Base-by-base conservation (phyloP, 2,797 vertebrate species). In the Valencia hispanica region DNA sequence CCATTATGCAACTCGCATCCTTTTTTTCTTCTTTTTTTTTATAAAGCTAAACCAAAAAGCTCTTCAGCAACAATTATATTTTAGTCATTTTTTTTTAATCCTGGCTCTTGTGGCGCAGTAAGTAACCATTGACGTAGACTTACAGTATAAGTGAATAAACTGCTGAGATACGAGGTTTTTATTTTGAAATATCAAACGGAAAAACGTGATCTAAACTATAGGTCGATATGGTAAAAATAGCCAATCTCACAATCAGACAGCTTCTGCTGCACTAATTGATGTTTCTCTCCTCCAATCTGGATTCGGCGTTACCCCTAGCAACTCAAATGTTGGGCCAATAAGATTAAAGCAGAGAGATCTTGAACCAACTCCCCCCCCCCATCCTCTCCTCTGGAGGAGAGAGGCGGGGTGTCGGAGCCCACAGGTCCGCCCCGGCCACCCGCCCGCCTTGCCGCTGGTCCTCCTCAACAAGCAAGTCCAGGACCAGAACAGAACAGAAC, bases 301-400 rank as follows among this genome's bases (percentile, higher is more conserved):
- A 27, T 41, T 68, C 72, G 53, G 79, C 75, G 74, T 87, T 91
- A 78, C 91, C 94, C n/a, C 80, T 92, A 94, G 93, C 92, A 95
- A 95, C 94, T 90, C 83, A 43, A 2, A 7, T 11, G 66, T 73
- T 66, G 73, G 79, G 39, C 65, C 65, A 68, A 68, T 68, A 39
- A 43, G 39, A 45, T 68, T 3, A 68, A 68, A 68, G 39, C 25
- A 68, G n/a, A 25, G 12, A n/a, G 36, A 41, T 43, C 34, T 39
- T n/a, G n/a, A n/a, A n/a, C n/a, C n/a, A n/a, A n/a, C n/a, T n/a
- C n/a, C n/a, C n/a, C n/a, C n/a, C n/a, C n/a, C 20, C 53, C 25
- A 43, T 43, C 65, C 39, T 25, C 63, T 41, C 63, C 57, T n/a
- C 34, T 66, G 5, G 10, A 65, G 22, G 20, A n/a, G 36, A 5